phyloP scores from a whole-genome alignment of 2,888 invertebrate genomes.

The Tromatobia lineatoria region DNA sequence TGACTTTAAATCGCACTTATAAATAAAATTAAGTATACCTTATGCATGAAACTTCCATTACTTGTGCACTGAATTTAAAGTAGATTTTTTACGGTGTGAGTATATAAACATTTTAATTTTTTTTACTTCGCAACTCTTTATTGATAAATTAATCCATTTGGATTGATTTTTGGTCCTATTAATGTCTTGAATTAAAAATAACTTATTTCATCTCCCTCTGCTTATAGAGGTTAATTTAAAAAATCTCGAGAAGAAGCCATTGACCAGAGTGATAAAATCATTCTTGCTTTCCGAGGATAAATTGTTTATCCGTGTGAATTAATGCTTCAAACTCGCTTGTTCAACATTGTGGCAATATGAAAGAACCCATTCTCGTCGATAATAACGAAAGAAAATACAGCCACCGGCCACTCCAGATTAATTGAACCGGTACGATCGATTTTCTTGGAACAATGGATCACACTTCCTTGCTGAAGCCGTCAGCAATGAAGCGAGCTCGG shows the following conservation, averaged over 20 bases:
- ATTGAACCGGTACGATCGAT: constrained; percentile 27
- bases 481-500: not conserved
- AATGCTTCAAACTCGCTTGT: not conserved
- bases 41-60: too few species aligned
- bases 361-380: not conserved
- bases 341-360: not conserved
- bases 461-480: too few species aligned
- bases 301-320: not conserved
- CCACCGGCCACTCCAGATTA: not conserved
- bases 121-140: too few species aligned
- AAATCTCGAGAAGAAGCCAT: not conserved
- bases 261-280: not conserved
- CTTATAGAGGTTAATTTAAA: not conserved
- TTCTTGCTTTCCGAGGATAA: not conserved
- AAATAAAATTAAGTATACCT: too few species aligned
- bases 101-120: too few species aligned
- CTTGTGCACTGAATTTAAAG: too few species aligned
- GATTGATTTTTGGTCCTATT: too few species aligned
- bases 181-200: too few species aligned
- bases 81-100: too few species aligned
- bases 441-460: constrained; percentile 37
- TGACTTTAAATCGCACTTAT: too few species aligned
- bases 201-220: too few species aligned
- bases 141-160: too few species aligned
- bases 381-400: not conserved